A percentile compares a stretch with the other conserved stretches of the same genome.
Conservation (phyloP, 2,113 vertebrate genomes). For the Protobothrops mucrosquamatus region DNA sequence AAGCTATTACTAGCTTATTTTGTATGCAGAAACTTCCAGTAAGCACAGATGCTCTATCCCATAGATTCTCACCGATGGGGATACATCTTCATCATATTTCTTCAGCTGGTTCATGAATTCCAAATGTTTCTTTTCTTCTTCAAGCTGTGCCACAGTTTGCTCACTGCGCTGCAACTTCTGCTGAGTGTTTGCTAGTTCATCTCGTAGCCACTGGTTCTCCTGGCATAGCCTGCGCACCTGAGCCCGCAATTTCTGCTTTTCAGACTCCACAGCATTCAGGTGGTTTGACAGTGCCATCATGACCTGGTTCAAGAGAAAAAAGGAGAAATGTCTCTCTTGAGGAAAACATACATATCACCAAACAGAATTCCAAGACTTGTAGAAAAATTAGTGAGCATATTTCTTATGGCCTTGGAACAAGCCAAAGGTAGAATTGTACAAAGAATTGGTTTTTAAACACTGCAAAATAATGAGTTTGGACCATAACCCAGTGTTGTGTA, state of each 20-base stretch:
- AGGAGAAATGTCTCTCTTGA: neutral
- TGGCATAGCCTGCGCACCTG: slow-evolving; percentile 95
- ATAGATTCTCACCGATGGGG: slow-evolving; percentile 71
- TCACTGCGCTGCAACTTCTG: slow-evolving; percentile 97
- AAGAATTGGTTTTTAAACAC: neutral
- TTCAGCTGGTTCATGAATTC: slow-evolving; percentile 98
- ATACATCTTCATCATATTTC: slow-evolving; percentile 94
- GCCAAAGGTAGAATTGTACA: neutral
- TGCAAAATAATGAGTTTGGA: neutral
- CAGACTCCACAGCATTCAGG: slow-evolving; percentile 93
- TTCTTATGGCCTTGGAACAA: neutral
- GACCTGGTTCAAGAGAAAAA: slow-evolving; percentile 72
- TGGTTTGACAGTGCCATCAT: slow-evolving; percentile 98
- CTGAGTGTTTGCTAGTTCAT: slow-evolving; percentile 96
- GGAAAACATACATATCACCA: neutral
- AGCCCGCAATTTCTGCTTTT: slow-evolving; percentile 97
- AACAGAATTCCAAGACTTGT: neutral
- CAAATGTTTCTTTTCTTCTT: slow-evolving; percentile 98
- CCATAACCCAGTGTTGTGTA: neutral
- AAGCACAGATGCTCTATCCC: neutral
- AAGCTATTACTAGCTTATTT: neutral
- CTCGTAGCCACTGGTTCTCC: slow-evolving; percentile 97
- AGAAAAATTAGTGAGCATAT: neutral
- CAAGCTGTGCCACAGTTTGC: slow-evolving; percentile 93
- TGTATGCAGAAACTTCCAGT: neutral